Evolutionary conservation across 1,140 invertebrate species (phyloP), one percentile per base, ranked within the genome.

Genomic region (Riptortus pedestris): DNA sequence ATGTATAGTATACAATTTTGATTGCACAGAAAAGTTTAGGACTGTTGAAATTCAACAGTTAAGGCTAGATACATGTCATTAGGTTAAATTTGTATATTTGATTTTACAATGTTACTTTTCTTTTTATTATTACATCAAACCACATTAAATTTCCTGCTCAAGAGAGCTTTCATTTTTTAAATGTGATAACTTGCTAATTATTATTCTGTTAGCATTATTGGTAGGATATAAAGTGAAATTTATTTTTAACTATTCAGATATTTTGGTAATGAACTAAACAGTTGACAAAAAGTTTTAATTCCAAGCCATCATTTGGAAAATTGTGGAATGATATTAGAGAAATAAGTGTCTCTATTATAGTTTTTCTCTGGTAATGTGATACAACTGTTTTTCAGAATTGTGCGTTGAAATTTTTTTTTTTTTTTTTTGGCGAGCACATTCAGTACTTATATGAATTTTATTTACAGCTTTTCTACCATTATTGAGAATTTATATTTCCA

Each of bases 111-210:
- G 22, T 20, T 47, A 47, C 4, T 1, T 47, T 24, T 55, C 51
- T 14, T 24, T 27, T 55, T 9, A 24, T 26, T 24, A 7, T 38
- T 38, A 38, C 5, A 14, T 7, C 14, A 38, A 14, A 7, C 51
- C 51, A 24, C 24, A 55, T n/a, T 7, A 24, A 24, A 24, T 55
- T 52, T 55, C 20, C 14, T 26, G 51, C 51, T 55, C 51, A 24
- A 14, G 18, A 24, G 51, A 55, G 51, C 51, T 27, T 55, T 55
- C 22, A 38, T 55, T 55, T 55, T 55, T 55, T 55, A 55, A 26
- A 55, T 55, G 51, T 55, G 51, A 55, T 55, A 55, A 47, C 45
- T 38, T 38, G 31, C 14, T 38, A 38, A 38, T 38, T 38, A 38
- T 14, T 7, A 14, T 38, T 38, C 31, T 38, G 5, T 38, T 38